Base-by-base conservation (phyloP, 1,140 invertebrate genomes). In the Formica exsecta region DNA sequence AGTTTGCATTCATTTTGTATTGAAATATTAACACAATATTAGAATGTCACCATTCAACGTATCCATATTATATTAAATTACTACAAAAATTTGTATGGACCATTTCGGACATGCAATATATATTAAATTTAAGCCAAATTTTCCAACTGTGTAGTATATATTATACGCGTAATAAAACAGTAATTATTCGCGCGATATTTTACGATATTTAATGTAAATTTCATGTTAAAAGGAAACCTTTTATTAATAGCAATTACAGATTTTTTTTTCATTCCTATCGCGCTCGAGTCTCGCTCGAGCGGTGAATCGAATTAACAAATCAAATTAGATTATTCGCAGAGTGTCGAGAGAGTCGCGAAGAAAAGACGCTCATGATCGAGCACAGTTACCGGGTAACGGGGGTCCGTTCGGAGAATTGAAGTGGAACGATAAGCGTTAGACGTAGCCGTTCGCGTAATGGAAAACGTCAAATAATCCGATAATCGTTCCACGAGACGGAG, bases 381-480 rank as follows among this genome's bases (percentile, higher is more conserved):
- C 36, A 36, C 51, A 41, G 32, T 32, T 32, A 61, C 25, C 38
- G 22, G 38, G 76, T 71, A 70, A 83, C 48, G 79, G 66, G 48
- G 11, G 36, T 32, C 36, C 66, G 44, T 64, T 44, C 59, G n/a
- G 81, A 51, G 48, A 29, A 22, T 85, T 73, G 83, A 70, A 75
- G 29, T 32, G 65, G 68, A 44, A 76, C 29, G 87, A 89, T 89
- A 88, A 88, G 73, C 86, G 84, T 86, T 80, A 68, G 62, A 81
- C 75, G 62, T 86, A 79, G 86, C 29, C 51, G 61, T 13, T 25
- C 57, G 25, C 61, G n/a, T 90, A 89, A 89, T 87, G 85, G 85
- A 89, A 90, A 89, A 89, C 73, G 73, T 87, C 71, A 85, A 89
- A 81, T 90, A 90, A 89, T 90, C 87, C 73, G 88, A 90, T 90